phyloP scores from a whole-genome alignment of 2,113 vertebrate species.

The Chloropsis cyanopogon region DNA sequence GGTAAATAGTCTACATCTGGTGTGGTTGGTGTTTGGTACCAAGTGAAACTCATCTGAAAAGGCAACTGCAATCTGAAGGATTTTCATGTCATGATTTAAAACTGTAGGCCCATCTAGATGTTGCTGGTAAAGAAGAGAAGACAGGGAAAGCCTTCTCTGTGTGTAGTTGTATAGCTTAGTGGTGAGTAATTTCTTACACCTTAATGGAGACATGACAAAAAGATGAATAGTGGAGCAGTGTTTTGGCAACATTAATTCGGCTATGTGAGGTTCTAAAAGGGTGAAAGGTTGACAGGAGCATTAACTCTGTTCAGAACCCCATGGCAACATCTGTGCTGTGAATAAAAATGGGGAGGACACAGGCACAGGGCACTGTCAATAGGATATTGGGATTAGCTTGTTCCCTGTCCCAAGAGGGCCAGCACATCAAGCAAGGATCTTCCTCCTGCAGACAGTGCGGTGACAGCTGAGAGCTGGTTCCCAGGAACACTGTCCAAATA shows the following conservation, averaged over 20 bases:
- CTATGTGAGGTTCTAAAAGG: not conserved
- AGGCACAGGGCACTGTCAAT: not conserved
- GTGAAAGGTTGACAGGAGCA: not conserved
- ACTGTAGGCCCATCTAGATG: not conserved
- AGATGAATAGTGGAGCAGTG: not conserved
- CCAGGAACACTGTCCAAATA: not conserved
- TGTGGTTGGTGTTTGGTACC: not conserved
- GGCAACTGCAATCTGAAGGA: not conserved
- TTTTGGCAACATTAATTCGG: not conserved
- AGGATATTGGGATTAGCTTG: not conserved
- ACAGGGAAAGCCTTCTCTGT: not conserved
- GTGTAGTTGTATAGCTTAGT: not conserved
- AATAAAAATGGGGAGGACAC: not conserved
- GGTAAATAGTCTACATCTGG: not conserved
- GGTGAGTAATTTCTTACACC: not conserved
- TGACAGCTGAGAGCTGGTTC: not conserved
- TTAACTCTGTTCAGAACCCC: not conserved
- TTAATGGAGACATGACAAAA: not conserved
- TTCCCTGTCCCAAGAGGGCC: not conserved
- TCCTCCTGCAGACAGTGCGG: not conserved
- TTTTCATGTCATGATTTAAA: not conserved
- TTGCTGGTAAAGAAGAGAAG: not conserved
- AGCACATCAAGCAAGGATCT: not conserved
- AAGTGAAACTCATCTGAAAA: not conserved
- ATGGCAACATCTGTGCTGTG: not conserved